Base-by-base conservation (phyloP, 2,797 vertebrate species). In the Cryptoprocta ferox region DNA sequence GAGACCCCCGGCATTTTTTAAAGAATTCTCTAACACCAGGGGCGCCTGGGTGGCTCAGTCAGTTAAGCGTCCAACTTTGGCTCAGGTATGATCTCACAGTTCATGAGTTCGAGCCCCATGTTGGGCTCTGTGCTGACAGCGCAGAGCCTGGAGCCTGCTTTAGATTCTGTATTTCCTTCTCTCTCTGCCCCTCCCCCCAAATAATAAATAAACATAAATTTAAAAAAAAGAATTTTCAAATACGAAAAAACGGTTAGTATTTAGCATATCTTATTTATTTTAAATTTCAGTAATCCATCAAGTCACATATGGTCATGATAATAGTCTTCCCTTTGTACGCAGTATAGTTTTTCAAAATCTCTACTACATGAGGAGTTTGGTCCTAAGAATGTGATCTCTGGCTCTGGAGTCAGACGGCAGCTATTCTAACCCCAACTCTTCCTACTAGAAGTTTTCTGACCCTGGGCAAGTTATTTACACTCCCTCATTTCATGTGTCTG, bases 201-300 rank as follows among this genome's bases (percentile, higher is more conserved):
- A 14, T 13, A 48, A 48, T 12, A 48, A 48, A 48, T 13, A 56
- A 56, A 56, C 3, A 9, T 8, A 59, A 24, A 59, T 56, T 56
- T 56, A 21, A 9, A 24, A 59, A 56, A 92, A 59, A 73, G 53
- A 86, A 78, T 53, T 32, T 80, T 24, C 16, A 56, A 94, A 63
- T 6, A 42, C 21, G 32, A 35, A 92, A 24, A 8, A 68, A 68
- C 76, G 15, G 30, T 70, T 35, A 48, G 1, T 35, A 7, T 83
- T 91, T 89, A 92, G 39, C 30, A 48, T 53, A 76, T 83, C 59
- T 78, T 78, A 56, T 66, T 79, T 95, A 65, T n/a, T 82, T 82
- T 45, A 24, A 75, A 66, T 86, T 39, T 35, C 37, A 79, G 24
- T 68, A 92, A 73, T 26, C 26, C n/a, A 78, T 15, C 10, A 89